Evolutionary conservation across 2,113 vertebrate species (phyloP).

Genomic region (Capricornis sumatraensis): DNA sequence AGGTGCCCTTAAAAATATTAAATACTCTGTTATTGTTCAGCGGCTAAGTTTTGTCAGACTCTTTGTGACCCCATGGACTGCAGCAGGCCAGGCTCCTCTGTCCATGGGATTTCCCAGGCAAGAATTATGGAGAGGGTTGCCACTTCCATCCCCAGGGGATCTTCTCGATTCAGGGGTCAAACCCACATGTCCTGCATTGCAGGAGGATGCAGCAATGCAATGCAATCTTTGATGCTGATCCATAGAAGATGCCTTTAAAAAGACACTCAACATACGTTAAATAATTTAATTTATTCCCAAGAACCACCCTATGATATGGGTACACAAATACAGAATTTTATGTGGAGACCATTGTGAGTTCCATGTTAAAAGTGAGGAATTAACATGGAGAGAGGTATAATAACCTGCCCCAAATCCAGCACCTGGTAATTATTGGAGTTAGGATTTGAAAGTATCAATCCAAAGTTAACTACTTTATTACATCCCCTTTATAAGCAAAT

Average conservation of each 20-base stretch:
- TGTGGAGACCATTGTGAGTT: not conserved
- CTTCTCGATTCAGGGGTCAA: not conserved
- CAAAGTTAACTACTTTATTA: not conserved
- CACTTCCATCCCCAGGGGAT: not conserved
- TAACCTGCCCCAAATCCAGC: not conserved
- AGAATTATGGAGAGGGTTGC: not conserved
- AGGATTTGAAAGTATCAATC: not conserved
- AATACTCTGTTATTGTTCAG: not conserved
- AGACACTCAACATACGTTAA: not conserved
- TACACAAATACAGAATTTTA: not conserved
- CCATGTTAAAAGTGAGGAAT: not conserved
- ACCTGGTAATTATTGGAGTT: not conserved
- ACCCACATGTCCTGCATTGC: not conserved
- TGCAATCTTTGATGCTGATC: not conserved
- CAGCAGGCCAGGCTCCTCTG: not conserved
- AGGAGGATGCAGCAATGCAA: not conserved
- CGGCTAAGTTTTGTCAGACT: not conserved
- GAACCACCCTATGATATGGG: not conserved
- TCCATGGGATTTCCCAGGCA: not conserved
- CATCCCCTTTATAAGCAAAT: not conserved
- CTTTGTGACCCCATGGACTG: not conserved
- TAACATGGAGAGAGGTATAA: not conserved
- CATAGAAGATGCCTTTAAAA: not conserved
- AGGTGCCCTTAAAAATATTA: not conserved
- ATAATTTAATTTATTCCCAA: not conserved